Evolutionary conservation across 1,140 invertebrate species (phyloP).

Genomic region (Drosophila pseudoobscura): DNA sequence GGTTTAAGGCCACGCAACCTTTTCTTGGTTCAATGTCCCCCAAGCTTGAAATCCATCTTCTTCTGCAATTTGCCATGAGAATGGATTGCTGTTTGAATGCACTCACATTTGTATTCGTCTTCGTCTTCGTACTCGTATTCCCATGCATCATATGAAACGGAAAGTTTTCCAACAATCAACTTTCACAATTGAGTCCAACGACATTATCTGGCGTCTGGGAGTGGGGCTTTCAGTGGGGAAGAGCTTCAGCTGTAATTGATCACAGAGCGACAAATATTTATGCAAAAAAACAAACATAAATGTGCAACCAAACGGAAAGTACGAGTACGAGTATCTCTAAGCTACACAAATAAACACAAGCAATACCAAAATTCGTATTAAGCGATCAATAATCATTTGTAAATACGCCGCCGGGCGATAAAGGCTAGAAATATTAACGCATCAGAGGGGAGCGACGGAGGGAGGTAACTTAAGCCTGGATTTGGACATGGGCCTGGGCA

Average conservation of each 20-base stretch:
- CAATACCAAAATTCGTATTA: constrained; percentile 65
- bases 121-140: constrained; percentile 20
- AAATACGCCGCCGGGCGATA: constrained; percentile 73
- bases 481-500: background rate
- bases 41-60: constrained; percentile 55
- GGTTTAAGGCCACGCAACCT: constrained; percentile 29
- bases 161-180: constrained; percentile 55
- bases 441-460: constrained; percentile 13
- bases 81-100: constrained; percentile 52
- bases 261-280: constrained; percentile 57
- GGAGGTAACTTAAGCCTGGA: constrained; percentile 9
- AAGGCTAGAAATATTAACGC: constrained; percentile 67
- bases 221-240: background rate
- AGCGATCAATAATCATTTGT: constrained; percentile 79
- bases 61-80: constrained; percentile 50
- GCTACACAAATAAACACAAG: constrained; percentile 65
- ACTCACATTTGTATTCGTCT: constrained; percentile 41
- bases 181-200: constrained; percentile 46
- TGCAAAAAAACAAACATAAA: constrained; percentile 27
- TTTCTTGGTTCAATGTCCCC: constrained; percentile 59
- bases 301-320: constrained; percentile 33
- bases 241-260: constrained; percentile 56
- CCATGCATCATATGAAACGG: constrained; percentile 26
- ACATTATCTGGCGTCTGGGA: constrained; percentile 10
- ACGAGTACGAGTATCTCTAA: constrained; percentile 41